Evolutionary conservation across 2,888 invertebrate species (phyloP), one percentile per base, ranked within the genome.

Genomic region (Crocallis elinguaria): DNA sequence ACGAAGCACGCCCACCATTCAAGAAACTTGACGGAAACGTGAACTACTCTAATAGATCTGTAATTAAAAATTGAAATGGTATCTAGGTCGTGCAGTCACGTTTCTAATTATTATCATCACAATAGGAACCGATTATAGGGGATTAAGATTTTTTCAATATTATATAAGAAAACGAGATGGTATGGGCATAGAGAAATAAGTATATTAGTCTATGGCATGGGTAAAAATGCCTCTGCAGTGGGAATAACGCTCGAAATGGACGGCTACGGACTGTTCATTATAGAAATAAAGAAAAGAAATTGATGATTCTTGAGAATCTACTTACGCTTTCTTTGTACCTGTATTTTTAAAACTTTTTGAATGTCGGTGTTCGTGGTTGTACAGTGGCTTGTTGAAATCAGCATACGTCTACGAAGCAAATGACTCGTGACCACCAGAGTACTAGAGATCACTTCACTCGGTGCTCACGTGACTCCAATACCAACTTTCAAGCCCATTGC

Each of bases 1-100:
- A 76, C 73, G 74, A 76, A 79, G 86, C 88, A 88, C 87, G 89
- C 81, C 75, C 67, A 67, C 71, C 79, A 84, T 88, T 87, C 83
- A 84, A 66, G 64, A 71, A 68, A 62, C 65, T 21, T 23, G 3
- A 53, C 41, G 37, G 14, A 30, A 49, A 49, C 57, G 51, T 52
- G 44, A 44, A 38, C 49, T 17, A 14, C 12, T 43, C 43, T 57
- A 60, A 64, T 64, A 57, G 49, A 49, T 48, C 42, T 38, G 46
- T 62, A 64, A 65, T 67, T 62, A 60, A 38, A 44, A 39, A 33
- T 46, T n/a, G 12, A 52, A 35, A 45, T 17, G 25, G 29, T 17
- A 32, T 23, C 13, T 17, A 42, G 27, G 11, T 36, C 14, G 51
- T 46, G 50, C 35, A 66, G 72, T 73, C 74, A 77, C 77, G 75